Conservation (phyloP, 2,888 invertebrate genomes). For the Leucozona laternaria region DNA sequence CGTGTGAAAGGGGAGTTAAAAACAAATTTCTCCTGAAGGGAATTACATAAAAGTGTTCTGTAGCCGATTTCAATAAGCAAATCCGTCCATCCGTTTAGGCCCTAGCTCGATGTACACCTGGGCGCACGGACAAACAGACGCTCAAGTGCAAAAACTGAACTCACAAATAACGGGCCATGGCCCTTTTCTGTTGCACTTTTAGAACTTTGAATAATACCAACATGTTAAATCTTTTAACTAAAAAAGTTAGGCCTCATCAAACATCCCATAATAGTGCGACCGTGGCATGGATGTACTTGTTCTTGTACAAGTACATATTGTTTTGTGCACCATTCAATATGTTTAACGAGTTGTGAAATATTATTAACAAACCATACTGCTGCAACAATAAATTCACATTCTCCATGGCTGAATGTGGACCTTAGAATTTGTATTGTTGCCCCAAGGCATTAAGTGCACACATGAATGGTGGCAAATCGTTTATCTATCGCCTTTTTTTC, state of each 20-base stretch:
- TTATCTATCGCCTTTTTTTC: slow-evolving; percentile 50
- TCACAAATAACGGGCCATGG: no score
- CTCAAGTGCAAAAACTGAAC: no score
- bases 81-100: no score
- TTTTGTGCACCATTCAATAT: slow-evolving; percentile 61
- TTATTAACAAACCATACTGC: slow-evolving; percentile 73
- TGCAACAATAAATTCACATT: slow-evolving; percentile 74
- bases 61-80: no score
- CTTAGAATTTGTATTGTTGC: slow-evolving; percentile 48
- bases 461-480: slow-evolving; percentile 75
- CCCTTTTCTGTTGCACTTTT: not conserved
- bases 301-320: slow-evolving; percentile 28
- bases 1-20: no score
- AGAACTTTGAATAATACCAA: not conserved
- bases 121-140: no score
- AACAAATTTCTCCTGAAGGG: no score
- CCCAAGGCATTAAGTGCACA: slow-evolving; percentile 68
- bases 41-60: no score
- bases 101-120: no score
- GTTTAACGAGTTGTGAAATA: slow-evolving; percentile 74
- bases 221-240: not conserved
- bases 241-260: not conserved
- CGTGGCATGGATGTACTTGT: slow-evolving; percentile 19
- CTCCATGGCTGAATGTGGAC: slow-evolving; percentile 62
- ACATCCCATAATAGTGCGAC: not conserved